Evolutionary conservation across 2,797 vertebrate genomes (phyloP).

Genomic region (Rhynchotus rufescens): DNA sequence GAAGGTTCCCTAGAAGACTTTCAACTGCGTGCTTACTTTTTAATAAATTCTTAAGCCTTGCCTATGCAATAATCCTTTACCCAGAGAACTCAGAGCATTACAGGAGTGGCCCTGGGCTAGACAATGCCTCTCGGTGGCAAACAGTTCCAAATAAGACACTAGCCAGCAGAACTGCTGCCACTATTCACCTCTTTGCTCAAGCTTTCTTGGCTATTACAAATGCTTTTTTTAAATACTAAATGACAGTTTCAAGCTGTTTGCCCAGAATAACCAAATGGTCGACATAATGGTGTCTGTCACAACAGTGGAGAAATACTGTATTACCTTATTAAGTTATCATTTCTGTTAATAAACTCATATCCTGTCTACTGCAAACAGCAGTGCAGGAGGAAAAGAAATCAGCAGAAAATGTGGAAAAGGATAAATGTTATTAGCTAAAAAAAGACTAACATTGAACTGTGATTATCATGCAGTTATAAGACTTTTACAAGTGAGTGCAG

Average conservation of each 20-base stretch:
- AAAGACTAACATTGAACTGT: neutral
- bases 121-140: neutral
- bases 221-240: neutral
- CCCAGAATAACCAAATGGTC: conserved; percentile 59
- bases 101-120: neutral
- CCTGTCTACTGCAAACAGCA: conserved; percentile 15
- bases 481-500: neutral
- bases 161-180: neutral
- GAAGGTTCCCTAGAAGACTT: neutral
- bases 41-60: neutral
- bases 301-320: conserved; percentile 32
- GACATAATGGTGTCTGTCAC: conserved; percentile 49
- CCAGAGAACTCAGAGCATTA: neutral
- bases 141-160: neutral
- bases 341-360: conserved; percentile 40
- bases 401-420: neutral
- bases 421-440: neutral
- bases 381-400: neutral
- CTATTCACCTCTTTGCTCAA: conserved; percentile 9
- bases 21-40: neutral
- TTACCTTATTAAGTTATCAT: conserved; percentile 61
- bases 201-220: conserved; percentile 55
- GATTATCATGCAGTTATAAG: neutral
- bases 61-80: neutral
- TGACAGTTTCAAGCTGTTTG: conserved; percentile 71